Base-by-base conservation (phyloP, 2,888 invertebrate species). In the Autographa pulchrina region DNA sequence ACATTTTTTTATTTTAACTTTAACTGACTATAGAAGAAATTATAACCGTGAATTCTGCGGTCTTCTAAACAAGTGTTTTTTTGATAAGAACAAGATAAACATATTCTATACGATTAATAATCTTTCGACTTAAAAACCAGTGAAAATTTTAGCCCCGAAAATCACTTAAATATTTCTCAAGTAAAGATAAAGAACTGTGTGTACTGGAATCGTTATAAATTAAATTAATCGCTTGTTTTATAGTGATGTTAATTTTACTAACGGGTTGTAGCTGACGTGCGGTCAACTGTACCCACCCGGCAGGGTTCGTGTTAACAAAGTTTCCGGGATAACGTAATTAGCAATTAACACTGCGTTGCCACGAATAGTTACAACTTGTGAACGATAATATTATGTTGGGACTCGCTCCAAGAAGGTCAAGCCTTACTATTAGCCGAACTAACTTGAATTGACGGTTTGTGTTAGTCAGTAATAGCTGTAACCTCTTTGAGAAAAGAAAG, bases 351-450 rank as follows among this genome's bases (percentile, higher is more conserved):
- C 48, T 48, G n/a, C 48, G 48, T 48, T 48, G 4, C 48, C 48
- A n/a, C 48, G 48, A 48, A 48, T 48, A 48, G 48, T 48, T 48
- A 48, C 48, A 48, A 48, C 48, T 48, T 48, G 48, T 48, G 48
- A n/a, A 48, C 48, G 48, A 48, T 48, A 48, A 48, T 48, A 48
- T 48, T 48, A n/a, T 48, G 48, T 48, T 48, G 48, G n/a, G 48
- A 16, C 43, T 43, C 14, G 48, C 48, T 48, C 48, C n/a, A 48
- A 48, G 48, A 48, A n/a, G 48, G 48, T 48, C 48, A 48, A n/a
- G 48, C 6, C 48, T 48, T n/a, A 48, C n/a, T 6, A n/a, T 16
- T 48, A 16, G 48, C 48, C n/a, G n/a, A 5, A n/a, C 48, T 16
- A n/a, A 43, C 43, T 43, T 16, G n/a, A n/a, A n/a, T n/a, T n/a